These are phyloP conservation scores for Andrena dorsata DNA, from an alignment of 2,888 invertebrate genomes.

Conservation along the genomic window DNA sequence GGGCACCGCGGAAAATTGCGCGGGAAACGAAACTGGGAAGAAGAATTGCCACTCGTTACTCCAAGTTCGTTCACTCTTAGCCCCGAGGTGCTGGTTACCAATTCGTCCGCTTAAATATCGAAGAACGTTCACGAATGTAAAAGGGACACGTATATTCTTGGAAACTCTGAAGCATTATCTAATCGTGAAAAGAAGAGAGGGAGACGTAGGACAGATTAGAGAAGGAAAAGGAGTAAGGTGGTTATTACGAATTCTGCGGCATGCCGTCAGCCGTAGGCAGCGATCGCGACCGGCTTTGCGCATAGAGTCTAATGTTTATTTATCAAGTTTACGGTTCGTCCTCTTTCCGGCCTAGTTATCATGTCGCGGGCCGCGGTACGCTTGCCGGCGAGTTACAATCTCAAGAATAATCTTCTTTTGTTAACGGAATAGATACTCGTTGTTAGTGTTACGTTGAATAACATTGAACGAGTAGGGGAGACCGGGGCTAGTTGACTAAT, in stretches of 20 bases:
- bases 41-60: neutral
- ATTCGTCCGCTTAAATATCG: neutral
- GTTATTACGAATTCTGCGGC: slow-evolving; percentile 63
- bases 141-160: neutral
- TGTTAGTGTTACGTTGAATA: slow-evolving; percentile 14
- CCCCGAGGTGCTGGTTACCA: neutral
- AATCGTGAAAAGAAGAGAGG: neutral
- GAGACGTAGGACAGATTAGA: neutral
- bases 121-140: neutral
- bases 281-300: slow-evolving; percentile 68
- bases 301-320: slow-evolving; percentile 77
- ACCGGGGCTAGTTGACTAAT: no score
- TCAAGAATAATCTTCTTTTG: slow-evolving; percentile 64
- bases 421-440: slow-evolving; percentile 26
- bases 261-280: slow-evolving; percentile 54
- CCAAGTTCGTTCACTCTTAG: neutral
- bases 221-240: slow-evolving; percentile 32
- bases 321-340: slow-evolving; percentile 80
- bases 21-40: neutral
- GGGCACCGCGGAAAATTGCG: neutral
- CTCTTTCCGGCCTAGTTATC: slow-evolving; percentile 80
- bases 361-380: slow-evolving; percentile 60
- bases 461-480: neutral
- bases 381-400: slow-evolving; percentile 51
- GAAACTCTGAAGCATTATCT: neutral